phyloP scores from a whole-genome alignment of 2,113 vertebrate species.

The Corythoichthys intestinalis region DNA sequence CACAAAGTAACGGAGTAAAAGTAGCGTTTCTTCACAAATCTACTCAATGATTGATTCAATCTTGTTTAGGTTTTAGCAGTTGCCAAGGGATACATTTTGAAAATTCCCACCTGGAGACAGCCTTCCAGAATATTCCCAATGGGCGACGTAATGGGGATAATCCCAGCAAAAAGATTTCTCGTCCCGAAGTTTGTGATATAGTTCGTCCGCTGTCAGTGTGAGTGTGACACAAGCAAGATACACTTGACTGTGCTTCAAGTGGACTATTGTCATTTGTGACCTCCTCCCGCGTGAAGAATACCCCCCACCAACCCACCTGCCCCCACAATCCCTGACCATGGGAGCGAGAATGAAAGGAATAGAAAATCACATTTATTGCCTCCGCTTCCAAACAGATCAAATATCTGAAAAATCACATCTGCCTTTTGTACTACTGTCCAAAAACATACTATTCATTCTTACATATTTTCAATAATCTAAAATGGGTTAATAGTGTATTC shows the following conservation, averaged over 20 bases:
- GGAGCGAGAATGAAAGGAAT: background rate
- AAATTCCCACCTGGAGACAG: background rate
- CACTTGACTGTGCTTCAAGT: slow-evolving; percentile 1
- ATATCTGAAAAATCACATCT: no score
- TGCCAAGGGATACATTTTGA: background rate
- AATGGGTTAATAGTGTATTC: no score
- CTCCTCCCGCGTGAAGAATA: background rate
- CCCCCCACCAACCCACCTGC: background rate
- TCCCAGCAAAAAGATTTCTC: background rate
- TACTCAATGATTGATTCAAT: background rate
- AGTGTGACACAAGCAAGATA: slow-evolving; percentile 1
- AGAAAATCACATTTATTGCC: background rate
- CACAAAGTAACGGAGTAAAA: no score
- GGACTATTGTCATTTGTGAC: background rate
- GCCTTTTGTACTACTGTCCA: no score
- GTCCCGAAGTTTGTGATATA: background rate
- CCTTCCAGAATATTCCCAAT: background rate
- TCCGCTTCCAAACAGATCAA: background rate
- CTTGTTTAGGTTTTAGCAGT: background rate
- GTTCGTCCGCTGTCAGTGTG: background rate
- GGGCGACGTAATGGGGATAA: background rate
- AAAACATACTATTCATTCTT: no score
- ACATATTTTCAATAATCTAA: no score
- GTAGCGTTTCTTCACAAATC: no score
- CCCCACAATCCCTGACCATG: background rate